Conservation (phyloP, 2,888 invertebrate genomes). For the Oxycera nigricornis region DNA sequence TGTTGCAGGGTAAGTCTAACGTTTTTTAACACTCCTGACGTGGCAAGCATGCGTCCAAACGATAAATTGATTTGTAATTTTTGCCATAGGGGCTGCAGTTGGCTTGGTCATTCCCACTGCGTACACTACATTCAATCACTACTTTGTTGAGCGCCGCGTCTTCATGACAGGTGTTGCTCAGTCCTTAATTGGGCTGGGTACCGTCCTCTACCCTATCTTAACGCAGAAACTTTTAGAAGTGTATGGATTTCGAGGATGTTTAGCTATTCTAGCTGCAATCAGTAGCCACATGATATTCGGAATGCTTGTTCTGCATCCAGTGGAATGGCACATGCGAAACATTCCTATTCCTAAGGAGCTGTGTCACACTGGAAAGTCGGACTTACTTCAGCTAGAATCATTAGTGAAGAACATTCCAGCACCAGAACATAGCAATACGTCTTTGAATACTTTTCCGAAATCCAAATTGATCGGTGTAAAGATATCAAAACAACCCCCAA, state of each 20-base stretch:
- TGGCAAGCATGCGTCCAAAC: too few species aligned
- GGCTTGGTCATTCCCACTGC: constrained; percentile 77
- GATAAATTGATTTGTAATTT: constrained; percentile 9
- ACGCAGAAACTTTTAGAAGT: constrained; percentile 68
- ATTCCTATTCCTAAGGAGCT: constrained; percentile 61
- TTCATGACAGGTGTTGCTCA: constrained; percentile 80
- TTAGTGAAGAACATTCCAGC: constrained; percentile 19
- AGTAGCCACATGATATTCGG: constrained; percentile 73
- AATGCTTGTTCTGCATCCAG: constrained; percentile 76
- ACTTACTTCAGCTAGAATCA: constrained; percentile 37
- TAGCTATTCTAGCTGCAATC: constrained; percentile 71
- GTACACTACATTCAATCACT: constrained; percentile 77
- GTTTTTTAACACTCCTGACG: too few species aligned
- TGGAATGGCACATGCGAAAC: constrained; percentile 73
- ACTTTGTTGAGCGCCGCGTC: constrained; percentile 73
- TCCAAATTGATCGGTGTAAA: constrained; percentile 13
- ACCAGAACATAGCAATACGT: not conserved
- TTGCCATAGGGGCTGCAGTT: constrained; percentile 70
- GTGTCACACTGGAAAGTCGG: not conserved
- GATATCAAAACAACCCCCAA: constrained; percentile 53
- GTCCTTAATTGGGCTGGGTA: constrained; percentile 71
- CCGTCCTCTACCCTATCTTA: constrained; percentile 72
- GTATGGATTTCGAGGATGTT: constrained; percentile 76
- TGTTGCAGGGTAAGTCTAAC: constrained; percentile 68
- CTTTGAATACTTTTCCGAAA: constrained; percentile 17